Evolutionary conservation across 2,797 vertebrate genomes (phyloP).

Genomic region (Gymnoscopelus microlampas): DNA sequence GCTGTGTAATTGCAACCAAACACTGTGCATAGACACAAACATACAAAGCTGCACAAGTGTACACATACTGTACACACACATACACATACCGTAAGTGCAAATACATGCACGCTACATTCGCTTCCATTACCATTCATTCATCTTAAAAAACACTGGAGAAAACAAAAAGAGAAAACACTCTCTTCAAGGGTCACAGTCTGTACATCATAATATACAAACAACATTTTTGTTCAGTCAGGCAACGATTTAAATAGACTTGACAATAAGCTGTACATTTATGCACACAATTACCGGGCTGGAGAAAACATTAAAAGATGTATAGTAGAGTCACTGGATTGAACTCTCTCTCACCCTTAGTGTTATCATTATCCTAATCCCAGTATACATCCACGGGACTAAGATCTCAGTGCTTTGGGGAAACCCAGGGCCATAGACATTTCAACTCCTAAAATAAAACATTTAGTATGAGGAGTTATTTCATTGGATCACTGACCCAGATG

Average conservation of each 20-base stretch:
- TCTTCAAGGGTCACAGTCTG: conserved; percentile 64
- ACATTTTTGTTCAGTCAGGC: conserved; percentile 56
- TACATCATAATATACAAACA: conserved; percentile 69
- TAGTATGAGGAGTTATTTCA: not conserved
- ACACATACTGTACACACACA: not conserved
- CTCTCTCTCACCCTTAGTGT: conserved; percentile 6
- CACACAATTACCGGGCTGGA: conserved; percentile 60
- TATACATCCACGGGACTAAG: not conserved
- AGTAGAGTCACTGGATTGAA: conserved; percentile 49
- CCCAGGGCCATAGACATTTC: not conserved
- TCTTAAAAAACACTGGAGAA: conserved; percentile 51
- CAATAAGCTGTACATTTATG: conserved; percentile 66
- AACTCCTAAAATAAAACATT: conserved; percentile 3
- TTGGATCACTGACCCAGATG: conserved; percentile 13
- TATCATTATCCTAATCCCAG: conserved; percentile 5
- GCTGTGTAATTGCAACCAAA: conserved; percentile 59
- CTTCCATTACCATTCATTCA: conserved; percentile 47
- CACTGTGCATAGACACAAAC: conserved; percentile 31
- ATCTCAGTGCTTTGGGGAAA: not conserved
- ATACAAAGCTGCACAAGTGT: conserved; percentile 8
- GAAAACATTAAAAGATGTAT: conserved; percentile 44
- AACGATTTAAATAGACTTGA: conserved; percentile 65
- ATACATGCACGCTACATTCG: conserved; percentile 33
- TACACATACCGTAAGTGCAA: not conserved
- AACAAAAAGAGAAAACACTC: conserved; percentile 42